Base-by-base conservation (phyloP, 2,113 vertebrate species). In the Lonchura striata region DNA sequence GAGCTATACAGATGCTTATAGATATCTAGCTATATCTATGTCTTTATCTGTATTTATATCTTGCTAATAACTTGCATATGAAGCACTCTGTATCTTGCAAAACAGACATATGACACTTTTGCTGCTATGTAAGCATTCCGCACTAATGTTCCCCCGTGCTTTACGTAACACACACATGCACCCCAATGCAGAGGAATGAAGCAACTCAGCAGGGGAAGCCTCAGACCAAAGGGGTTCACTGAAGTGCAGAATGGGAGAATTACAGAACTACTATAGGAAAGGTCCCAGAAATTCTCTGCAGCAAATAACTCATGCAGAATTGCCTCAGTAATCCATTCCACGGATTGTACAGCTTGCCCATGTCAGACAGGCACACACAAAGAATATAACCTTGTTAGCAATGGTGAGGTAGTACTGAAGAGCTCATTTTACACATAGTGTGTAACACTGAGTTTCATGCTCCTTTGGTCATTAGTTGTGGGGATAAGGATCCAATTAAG, bases 401-500 rank as follows among this genome's bases (percentile, higher is more conserved):
- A 87, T 75, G 53, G 52, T 17, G 7, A 46, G 23, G 16, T 28
- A 76, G 46, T 57, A 56, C 60, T 39, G n/a, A 89, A 52, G 52
- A 86, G 61, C 21, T 74, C 42, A 27, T 86, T 96, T 95, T 88
- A 77, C 66, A 88, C 35, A 7, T 7, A 41, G 46, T 68, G 56
- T 39, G 1, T 71, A 90, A 70, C 57, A 70, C 49, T 39, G 61
- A 69, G 47, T 93, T 91, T 80, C 91, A 81, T 33, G 83, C 82
- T 95, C 87, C 88, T 94, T 91, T 83, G 93, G 79, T 65, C 42
- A 64, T 94, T 94, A 78, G 71, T 88, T 95, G 91, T 4, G 28
- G 82, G 61, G 86, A 95, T 94, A 52, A 93, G 59, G 53, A 96
- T 90, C 56, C 77, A 95, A 52, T 94, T 95, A 95, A 95, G 17